phyloP scores from a whole-genome alignment of 2,113 vertebrate genomes.

The Tautogolabrus adspersus region DNA sequence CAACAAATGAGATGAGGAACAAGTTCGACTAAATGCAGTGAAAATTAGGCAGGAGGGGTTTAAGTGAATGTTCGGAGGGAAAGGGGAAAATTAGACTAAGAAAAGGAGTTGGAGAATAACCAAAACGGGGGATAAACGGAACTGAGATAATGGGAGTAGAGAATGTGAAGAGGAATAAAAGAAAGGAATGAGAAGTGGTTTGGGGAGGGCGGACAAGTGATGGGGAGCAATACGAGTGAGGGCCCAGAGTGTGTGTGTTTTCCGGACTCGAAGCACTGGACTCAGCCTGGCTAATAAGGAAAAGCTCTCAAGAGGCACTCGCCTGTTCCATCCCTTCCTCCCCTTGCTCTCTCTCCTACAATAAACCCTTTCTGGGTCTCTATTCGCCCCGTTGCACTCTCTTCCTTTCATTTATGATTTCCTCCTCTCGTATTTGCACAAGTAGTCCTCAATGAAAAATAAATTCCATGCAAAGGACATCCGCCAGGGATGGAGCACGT shows the following conservation, averaged over 20 bases:
- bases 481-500: constrained; percentile 47
- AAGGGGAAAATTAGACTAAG: constrained; percentile 46
- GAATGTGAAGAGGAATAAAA: constrained; percentile 61
- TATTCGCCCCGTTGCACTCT: constrained; percentile 53
- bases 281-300: constrained; percentile 76
- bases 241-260: constrained; percentile 63
- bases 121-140: constrained; percentile 29
- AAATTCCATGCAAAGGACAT: constrained; percentile 74
- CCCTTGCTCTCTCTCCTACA: constrained; percentile 59
- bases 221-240: constrained; percentile 37
- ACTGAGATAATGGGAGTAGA: constrained; percentile 48
- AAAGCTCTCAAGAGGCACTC: constrained; percentile 78
- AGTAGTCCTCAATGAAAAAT: constrained; percentile 77
- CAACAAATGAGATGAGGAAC: constrained; percentile 23
- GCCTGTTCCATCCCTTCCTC: constrained; percentile 65
- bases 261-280: constrained; percentile 64
- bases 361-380: constrained; percentile 66
- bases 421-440: constrained; percentile 74
- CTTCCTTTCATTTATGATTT: constrained; percentile 76
- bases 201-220: constrained; percentile 15
- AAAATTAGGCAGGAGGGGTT: neutral
- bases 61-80: constrained; percentile 16
- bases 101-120: constrained; percentile 29
- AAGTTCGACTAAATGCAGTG: constrained; percentile 19
- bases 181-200: constrained; percentile 56